Evolutionary conservation across 2,888 invertebrate genomes (phyloP).

Genomic region (Melinopterus prodromus): DNA sequence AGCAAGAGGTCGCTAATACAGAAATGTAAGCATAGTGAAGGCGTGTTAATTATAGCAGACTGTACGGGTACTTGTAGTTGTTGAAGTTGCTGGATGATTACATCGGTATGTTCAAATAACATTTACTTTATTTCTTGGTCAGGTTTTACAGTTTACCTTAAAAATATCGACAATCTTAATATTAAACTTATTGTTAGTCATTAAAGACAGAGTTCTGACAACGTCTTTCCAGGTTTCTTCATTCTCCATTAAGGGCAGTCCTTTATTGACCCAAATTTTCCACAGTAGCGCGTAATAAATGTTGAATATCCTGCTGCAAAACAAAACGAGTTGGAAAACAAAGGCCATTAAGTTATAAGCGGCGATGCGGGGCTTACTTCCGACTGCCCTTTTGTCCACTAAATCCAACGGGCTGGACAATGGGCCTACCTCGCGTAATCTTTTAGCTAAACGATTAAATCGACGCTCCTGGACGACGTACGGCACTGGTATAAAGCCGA

Average conservation of each 20-base stretch:
- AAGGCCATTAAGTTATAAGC: background rate
- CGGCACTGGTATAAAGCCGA: background rate
- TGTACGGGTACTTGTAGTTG: too few relatives aligned
- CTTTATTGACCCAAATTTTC: background rate
- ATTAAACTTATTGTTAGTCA: too few relatives aligned
- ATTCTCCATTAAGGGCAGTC: background rate
- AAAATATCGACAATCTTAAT: too few relatives aligned
- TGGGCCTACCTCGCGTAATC: conserved; percentile 4
- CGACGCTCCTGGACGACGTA: background rate
- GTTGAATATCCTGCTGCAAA: background rate
- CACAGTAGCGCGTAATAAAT: background rate
- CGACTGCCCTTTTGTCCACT: conserved; percentile 4
- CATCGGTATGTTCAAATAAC: too few relatives aligned
- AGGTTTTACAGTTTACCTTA: too few relatives aligned
- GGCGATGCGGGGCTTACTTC: background rate
- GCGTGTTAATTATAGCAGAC: too few relatives aligned
- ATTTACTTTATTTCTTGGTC: too few relatives aligned
- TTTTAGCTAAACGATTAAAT: conserved; percentile 4
- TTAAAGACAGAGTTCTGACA: too few relatives aligned
- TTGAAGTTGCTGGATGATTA: too few relatives aligned
- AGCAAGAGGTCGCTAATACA: too few relatives aligned
- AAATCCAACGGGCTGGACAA: background rate
- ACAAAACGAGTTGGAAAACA: background rate
- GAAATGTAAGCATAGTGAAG: too few relatives aligned
- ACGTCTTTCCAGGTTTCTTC: too few relatives aligned